A percentile compares a stretch with the other conserved stretches of the same genome.
These are phyloP conservation scores for Aeoliscus strigatus DNA, from an alignment of 2,797 vertebrate genomes.

Conservation along the genomic window DNA sequence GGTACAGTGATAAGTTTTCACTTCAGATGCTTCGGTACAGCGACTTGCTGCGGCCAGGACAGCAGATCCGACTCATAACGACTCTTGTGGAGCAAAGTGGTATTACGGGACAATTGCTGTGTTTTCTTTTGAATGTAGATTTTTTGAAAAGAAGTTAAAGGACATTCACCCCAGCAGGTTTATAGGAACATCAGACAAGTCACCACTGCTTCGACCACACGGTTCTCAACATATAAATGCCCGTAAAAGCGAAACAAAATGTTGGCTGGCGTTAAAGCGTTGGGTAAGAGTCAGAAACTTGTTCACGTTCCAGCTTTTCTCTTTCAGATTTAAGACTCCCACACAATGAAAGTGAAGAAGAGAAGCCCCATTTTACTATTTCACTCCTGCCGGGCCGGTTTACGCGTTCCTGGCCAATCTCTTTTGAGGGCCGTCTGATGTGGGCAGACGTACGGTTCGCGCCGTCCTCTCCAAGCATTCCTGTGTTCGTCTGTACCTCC, in stretches of 20 bases:
- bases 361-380: conserved; percentile 57
- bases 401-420: conserved; percentile 66
- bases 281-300: conserved; percentile 25
- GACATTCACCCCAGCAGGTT: no score
- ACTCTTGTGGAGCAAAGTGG: no score
- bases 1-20: no score
- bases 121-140: no score
- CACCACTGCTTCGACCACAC: no score
- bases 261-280: conserved; percentile 24
- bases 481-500: conserved; percentile 58
- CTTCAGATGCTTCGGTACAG: no score
- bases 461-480: conserved; percentile 54
- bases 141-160: no score
- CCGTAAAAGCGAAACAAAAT: conserved; percentile 1
- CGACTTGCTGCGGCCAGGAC: no score
- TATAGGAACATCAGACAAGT: no score
- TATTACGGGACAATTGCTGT: no score
- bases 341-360: conserved; percentile 46
- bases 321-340: conserved; percentile 45
- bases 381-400: conserved; percentile 55
- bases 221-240: no score
- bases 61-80: no score
- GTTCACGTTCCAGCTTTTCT: conserved; percentile 41
- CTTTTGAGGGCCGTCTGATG: conserved; percentile 60
- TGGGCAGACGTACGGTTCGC: conserved; percentile 56